A percentile compares a stretch with the other conserved stretches of the same genome.
These are phyloP conservation scores for Pongo abelii DNA, from an alignment of 2,113 vertebrate species.

Conservation along the genomic window DNA sequence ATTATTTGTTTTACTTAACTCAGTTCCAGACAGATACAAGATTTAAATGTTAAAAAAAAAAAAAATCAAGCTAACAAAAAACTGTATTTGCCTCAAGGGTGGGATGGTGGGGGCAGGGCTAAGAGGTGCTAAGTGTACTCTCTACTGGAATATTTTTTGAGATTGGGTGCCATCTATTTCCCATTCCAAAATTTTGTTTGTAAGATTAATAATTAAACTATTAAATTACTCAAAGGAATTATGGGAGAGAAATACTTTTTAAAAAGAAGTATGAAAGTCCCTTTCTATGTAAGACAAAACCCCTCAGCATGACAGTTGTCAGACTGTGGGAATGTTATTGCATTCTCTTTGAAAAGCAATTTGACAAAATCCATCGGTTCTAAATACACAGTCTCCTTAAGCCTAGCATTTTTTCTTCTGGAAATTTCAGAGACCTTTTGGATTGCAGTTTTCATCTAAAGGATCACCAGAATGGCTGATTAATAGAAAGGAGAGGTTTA, in stretches of 20 bases:
- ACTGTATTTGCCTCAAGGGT: not conserved
- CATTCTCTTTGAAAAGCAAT: not conserved
- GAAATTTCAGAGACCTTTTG: not conserved
- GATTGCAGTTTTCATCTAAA: not conserved
- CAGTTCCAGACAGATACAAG: not conserved
- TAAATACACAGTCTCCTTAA: not conserved
- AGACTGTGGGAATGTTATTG: not conserved
- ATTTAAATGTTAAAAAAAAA: not conserved
- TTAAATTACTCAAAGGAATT: not conserved
- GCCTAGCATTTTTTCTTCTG: not conserved
- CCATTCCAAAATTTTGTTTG: not conserved
- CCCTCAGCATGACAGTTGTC: not conserved
- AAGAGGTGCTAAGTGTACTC: fast-evolving
- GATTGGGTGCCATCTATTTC: not conserved
- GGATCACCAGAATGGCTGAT: not conserved
- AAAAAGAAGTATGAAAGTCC: no score
- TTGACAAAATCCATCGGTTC: not conserved
- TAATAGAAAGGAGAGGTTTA: not conserved
- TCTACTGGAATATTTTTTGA: not conserved
- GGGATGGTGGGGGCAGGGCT: not conserved
- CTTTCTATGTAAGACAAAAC: not conserved
- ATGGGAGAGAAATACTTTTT: not conserved
- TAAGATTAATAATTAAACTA: not conserved
- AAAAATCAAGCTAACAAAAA: not conserved
- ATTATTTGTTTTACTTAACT: not conserved